These are phyloP conservation scores for Oscheius myriophilus DNA, from an alignment of 2,888 invertebrate genomes.

Conservation along the genomic window DNA sequence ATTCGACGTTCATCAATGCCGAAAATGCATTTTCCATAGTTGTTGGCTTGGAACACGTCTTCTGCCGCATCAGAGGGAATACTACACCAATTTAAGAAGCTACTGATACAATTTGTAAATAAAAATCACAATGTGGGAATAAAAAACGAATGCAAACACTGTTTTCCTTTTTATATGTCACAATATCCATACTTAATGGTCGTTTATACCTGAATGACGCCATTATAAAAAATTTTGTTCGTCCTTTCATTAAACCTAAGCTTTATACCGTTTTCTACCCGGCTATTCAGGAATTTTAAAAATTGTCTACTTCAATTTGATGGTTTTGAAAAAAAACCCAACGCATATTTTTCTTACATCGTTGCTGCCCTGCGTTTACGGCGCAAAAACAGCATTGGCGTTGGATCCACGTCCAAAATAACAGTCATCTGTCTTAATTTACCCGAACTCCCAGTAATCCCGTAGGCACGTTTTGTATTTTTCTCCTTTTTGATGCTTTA, in stretches of 20 bases:
- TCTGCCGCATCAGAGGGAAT: conserved; percentile 63
- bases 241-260: too few species aligned
- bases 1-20: conserved; percentile 68
- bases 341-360: neutral
- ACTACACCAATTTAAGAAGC: conserved; percentile 66
- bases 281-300: too few species aligned
- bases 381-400: neutral
- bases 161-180: too few species aligned
- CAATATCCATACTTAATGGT: too few species aligned
- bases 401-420: neutral
- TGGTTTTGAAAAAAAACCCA: too few species aligned
- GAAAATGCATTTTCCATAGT: conserved; percentile 69
- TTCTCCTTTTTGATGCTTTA: neutral
- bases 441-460: neutral
- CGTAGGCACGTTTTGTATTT: neutral
- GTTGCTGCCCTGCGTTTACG: neutral
- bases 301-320: too few species aligned
- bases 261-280: too few species aligned
- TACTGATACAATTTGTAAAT: conserved; percentile 28
- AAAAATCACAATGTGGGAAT: too few species aligned
- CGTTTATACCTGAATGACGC: too few species aligned
- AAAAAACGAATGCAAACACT: too few species aligned
- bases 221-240: too few species aligned
- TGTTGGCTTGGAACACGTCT: conserved; percentile 68
- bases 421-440: neutral